Evolutionary conservation across 1,140 invertebrate species (phyloP).

Genomic region (Drosophila bipectinata): DNA sequence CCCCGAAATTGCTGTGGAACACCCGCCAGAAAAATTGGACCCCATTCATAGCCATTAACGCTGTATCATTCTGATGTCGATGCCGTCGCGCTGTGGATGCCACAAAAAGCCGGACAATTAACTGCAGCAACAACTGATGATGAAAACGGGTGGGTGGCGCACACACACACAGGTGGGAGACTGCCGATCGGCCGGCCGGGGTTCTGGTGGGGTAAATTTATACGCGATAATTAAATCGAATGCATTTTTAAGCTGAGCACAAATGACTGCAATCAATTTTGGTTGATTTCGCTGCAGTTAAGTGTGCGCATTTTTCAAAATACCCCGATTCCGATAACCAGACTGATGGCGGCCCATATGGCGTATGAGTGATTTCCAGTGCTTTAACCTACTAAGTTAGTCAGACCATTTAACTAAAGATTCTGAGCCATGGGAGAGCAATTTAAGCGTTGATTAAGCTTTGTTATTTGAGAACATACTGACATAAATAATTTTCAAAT

Average conservation of each 20-base stretch:
- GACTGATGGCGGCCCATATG: constrained; percentile 14
- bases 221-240: constrained; percentile 76
- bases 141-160: not conserved
- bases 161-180: not conserved
- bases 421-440: not conserved
- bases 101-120: constrained; percentile 66
- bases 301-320: constrained; percentile 55
- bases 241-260: constrained; percentile 74
- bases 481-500: too few species aligned
- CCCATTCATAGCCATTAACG: constrained; percentile 30
- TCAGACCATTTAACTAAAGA: constrained; percentile 18
- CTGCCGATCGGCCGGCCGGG: not conserved
- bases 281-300: constrained; percentile 59
- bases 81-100: not conserved
- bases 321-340: not conserved
- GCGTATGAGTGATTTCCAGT: constrained; percentile 56
- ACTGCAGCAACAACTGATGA: constrained; percentile 40
- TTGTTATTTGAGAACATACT: not conserved
- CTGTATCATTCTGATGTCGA: constrained; percentile 9
- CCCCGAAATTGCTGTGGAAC: not conserved
- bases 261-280: constrained; percentile 70
- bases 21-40: not conserved
- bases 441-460: not conserved
- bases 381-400: constrained; percentile 25
- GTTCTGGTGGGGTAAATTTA: constrained; percentile 45